phyloP scores from a whole-genome alignment of 2,113 vertebrate species.

The Hippolais icterina region DNA sequence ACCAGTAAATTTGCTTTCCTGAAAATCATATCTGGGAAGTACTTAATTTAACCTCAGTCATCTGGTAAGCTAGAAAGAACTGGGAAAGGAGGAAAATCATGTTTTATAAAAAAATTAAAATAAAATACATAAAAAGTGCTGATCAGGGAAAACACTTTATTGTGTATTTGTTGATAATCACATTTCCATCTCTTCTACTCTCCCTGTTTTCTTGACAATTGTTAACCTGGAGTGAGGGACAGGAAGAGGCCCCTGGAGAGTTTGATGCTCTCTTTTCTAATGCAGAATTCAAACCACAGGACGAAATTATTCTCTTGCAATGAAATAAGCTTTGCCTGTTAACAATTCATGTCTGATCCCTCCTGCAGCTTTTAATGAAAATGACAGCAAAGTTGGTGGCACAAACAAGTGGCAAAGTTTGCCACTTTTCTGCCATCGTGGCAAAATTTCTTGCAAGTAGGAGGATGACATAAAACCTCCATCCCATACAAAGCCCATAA shows the following conservation, averaged over 20 bases:
- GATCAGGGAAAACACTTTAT: not conserved
- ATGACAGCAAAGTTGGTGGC: not conserved
- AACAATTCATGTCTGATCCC: not conserved
- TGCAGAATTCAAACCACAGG: not conserved
- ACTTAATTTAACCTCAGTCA: slow-evolving; percentile 10
- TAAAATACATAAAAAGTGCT: not conserved
- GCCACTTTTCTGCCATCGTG: not conserved
- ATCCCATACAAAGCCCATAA: not conserved
- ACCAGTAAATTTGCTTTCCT: not conserved
- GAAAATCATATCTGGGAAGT: not conserved
- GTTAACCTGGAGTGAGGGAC: not conserved
- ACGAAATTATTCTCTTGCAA: not conserved
- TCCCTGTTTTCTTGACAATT: not conserved
- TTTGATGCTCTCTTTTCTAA: not conserved
- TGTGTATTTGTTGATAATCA: not conserved
- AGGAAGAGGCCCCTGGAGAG: not conserved
- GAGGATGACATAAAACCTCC: not conserved
- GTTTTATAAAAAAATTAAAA: not conserved
- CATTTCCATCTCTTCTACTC: not conserved
- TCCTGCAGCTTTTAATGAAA: not conserved
- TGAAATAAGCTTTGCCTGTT: not conserved
- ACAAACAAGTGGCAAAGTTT: not conserved
- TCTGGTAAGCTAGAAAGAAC: not conserved
- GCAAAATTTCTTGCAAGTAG: not conserved
- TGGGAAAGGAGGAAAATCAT: not conserved